Evolutionary conservation across 2,888 invertebrate genomes (phyloP).

Genomic region (Magallana nippona): DNA sequence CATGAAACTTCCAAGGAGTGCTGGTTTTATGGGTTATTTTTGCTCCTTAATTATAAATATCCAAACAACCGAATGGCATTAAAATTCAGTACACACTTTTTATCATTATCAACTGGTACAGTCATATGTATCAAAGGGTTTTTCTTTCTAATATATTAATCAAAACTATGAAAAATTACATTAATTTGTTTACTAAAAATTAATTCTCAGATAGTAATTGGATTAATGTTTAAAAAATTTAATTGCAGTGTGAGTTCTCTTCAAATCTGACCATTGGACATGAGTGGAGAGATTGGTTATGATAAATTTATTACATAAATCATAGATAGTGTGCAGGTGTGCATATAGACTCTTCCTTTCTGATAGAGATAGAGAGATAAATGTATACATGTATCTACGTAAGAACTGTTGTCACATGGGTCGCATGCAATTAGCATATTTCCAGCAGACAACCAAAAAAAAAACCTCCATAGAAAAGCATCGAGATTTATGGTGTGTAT

Average conservation of each 20-base stretch:
- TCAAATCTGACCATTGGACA: not conserved
- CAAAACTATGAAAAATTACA: too few species aligned
- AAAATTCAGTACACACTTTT: too few species aligned
- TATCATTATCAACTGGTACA: too few species aligned
- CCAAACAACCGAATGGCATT: too few species aligned
- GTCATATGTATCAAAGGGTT: too few species aligned
- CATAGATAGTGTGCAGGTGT: conserved; percentile 1
- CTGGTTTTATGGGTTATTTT: not conserved
- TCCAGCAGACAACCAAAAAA: not conserved
- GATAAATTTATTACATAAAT: not conserved
- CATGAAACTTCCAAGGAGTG: not conserved
- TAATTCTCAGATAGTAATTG: too few species aligned
- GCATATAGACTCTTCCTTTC: not conserved
- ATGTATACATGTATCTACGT: not conserved
- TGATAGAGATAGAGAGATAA: not conserved
- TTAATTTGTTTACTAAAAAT: too few species aligned
- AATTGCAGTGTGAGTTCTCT: not conserved
- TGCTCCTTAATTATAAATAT: too few species aligned
- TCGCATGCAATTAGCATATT: conserved; percentile 4
- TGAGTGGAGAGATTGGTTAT: not conserved
- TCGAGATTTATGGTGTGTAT: conserved; percentile 5
- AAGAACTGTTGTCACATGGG: not conserved
- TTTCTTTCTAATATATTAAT: too few species aligned
- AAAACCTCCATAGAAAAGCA: not conserved
- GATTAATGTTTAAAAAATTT: too few species aligned